Base-by-base conservation (phyloP, 2,888 invertebrate species). In the Orthosia gracilis region DNA sequence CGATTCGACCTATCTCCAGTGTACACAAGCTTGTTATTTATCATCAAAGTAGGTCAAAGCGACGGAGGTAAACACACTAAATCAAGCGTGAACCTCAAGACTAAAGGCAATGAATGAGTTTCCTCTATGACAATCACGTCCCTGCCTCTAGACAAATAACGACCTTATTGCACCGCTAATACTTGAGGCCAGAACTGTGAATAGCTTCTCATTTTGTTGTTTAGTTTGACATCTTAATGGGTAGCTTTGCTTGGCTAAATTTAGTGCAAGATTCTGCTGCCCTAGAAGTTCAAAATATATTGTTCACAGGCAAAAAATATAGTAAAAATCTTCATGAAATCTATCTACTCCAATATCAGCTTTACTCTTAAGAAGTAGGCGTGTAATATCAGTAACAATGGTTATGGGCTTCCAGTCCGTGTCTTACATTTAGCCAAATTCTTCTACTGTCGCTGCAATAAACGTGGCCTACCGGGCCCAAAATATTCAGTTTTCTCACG, bases 31-130 rank as follows among this genome's bases (percentile, higher is more conserved):
- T 54, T 50, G 47, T 67, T 47, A 62, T 63, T 66, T 55, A 45
- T 21, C 13, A 62, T 55, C 65, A 68, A 80, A 49, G 17, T 80
- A 71, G 82, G 68, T 40, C 82, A 74, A 63, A 66, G 23, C 50
- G 15, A 57, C 70, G 55, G 71, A 74, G 83, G 75, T 73, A 82
- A 82, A 79, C 69, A 75, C 66, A 65, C 50, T 26, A 78, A 81
- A 79, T 79, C 67, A 85, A 85, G 59, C 85, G 73, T 81, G 67
- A 84, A 79, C 64, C 45, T 67, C 75, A 69, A 77, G 62, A 76
- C 70, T 76, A 61, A 75, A 62, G 58, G 57, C 71, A 52, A 76
- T 86, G 84, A 84, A 84, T 84, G 76, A 81, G 75, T 76, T 84
- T 80, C 80, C 84, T 83, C 69, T 23, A 49, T 15, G 55, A 62